Evolutionary conservation across 2,113 vertebrate species (phyloP).

Genomic region (Galeopterus variegatus): DNA sequence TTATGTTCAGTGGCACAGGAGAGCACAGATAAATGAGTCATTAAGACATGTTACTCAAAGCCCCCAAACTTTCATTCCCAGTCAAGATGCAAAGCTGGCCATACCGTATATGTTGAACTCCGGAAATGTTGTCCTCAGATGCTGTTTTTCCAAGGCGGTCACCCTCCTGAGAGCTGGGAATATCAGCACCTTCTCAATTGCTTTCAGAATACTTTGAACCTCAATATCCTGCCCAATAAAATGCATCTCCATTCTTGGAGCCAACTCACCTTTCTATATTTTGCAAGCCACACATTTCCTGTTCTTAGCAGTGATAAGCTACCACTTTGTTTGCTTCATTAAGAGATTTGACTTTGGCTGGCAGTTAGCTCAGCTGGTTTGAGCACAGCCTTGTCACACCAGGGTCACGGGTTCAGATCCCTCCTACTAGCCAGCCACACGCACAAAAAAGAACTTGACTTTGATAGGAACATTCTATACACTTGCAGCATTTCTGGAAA

Average conservation of each 20-base stretch:
- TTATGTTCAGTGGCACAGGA: background rate
- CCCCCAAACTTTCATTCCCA: background rate
- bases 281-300: background rate
- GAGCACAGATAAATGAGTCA: background rate
- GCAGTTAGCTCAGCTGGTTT: too few species aligned
- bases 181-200: background rate
- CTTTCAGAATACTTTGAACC: background rate
- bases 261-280: background rate
- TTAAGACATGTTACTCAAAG: background rate
- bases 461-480: background rate
- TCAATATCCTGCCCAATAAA: background rate
- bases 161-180: background rate
- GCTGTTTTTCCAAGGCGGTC: background rate
- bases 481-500: background rate
- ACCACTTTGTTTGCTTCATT: background rate
- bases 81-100: background rate
- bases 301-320: background rate
- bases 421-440: too few species aligned
- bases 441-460: background rate
- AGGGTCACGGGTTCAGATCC: too few species aligned
- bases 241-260: too few species aligned
- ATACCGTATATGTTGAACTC: rapidly evolving
- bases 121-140: background rate
- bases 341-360: too few species aligned
- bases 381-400: too few species aligned